phyloP scores from a whole-genome alignment of 2,888 invertebrate species.

The Aricia artaxerxes region DNA sequence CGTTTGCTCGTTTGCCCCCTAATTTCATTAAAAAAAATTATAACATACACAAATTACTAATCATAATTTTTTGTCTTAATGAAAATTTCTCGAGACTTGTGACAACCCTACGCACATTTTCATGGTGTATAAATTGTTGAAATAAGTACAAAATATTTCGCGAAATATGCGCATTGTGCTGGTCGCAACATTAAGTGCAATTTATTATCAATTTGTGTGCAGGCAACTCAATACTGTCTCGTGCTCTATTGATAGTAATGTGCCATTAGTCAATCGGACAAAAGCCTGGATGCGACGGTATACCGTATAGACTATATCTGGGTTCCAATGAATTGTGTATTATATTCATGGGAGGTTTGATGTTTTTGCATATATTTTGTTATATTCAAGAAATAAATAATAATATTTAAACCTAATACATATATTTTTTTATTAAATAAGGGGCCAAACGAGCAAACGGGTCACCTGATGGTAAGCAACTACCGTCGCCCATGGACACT shows the following conservation, averaged over 20 bases:
- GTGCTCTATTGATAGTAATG: conserved; percentile 6
- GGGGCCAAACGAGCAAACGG: no score
- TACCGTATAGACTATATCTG: conserved; percentile 6
- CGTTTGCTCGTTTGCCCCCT: no score
- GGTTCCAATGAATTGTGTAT: not conserved
- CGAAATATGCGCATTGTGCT: not conserved
- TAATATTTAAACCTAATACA: no score
- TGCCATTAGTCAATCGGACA: conserved; percentile 23
- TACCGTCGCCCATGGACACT: no score
- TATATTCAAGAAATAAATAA: no score
- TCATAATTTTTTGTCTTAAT: no score
- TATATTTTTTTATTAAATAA: no score
- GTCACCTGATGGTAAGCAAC: no score
- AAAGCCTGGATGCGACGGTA: conserved; percentile 15
- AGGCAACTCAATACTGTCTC: not conserved
- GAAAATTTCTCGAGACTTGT: not conserved
- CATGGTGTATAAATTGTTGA: not conserved
- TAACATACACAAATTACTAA: no score
- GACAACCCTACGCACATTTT: not conserved
- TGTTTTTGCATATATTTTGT: not conserved
- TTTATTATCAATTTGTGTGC: conserved; percentile 19
- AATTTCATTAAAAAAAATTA: no score
- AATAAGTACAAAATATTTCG: not conserved
- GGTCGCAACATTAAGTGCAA: conserved; percentile 14
- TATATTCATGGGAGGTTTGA: not conserved